phyloP scores from a whole-genome alignment of 2,888 invertebrate species.

The Tetanocera ferruginea region DNA sequence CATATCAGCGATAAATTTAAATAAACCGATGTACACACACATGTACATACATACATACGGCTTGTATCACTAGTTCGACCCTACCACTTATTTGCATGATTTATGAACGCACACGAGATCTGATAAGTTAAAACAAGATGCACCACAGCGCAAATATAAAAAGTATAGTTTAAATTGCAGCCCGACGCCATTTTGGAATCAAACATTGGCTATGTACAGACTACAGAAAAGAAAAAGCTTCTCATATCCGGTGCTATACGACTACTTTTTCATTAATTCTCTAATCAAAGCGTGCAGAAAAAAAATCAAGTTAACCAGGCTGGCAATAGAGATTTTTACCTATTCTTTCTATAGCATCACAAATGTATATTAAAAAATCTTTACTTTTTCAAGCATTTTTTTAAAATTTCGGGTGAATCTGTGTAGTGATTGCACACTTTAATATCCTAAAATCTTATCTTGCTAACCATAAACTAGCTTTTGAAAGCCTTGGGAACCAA shows the following conservation, averaged over 20 bases:
- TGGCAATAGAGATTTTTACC: too few species aligned
- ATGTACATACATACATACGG: not conserved
- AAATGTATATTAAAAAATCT: too few species aligned
- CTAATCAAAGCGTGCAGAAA: too few species aligned
- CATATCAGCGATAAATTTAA: not conserved
- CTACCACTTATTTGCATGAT: slow-evolving; percentile 23
- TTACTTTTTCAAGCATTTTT: too few species aligned
- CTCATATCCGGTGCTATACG: not conserved
- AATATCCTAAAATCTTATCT: too few species aligned
- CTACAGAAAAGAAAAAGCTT: slow-evolving; percentile 8
- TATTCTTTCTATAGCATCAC: too few species aligned
- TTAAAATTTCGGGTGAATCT: too few species aligned
- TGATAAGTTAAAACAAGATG: slow-evolving; percentile 30
- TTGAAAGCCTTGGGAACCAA: not conserved
- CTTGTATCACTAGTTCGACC: not conserved
- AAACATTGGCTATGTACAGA: not conserved
- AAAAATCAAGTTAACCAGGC: too few species aligned
- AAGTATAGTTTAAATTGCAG: slow-evolving; percentile 14
- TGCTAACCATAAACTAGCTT: too few species aligned
- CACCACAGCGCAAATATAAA: slow-evolving; percentile 9
- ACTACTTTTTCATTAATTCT: not conserved
- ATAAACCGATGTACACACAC: not conserved
- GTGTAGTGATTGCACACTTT: too few species aligned
- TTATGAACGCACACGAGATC: slow-evolving; percentile 21
- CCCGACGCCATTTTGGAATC: slow-evolving; percentile 14